Percentiles rank a stretch among this genome's conserved stretches.
phyloP scores from a whole-genome alignment of 1,140 invertebrate genomes.

The Teleogryllus occipitalis region DNA sequence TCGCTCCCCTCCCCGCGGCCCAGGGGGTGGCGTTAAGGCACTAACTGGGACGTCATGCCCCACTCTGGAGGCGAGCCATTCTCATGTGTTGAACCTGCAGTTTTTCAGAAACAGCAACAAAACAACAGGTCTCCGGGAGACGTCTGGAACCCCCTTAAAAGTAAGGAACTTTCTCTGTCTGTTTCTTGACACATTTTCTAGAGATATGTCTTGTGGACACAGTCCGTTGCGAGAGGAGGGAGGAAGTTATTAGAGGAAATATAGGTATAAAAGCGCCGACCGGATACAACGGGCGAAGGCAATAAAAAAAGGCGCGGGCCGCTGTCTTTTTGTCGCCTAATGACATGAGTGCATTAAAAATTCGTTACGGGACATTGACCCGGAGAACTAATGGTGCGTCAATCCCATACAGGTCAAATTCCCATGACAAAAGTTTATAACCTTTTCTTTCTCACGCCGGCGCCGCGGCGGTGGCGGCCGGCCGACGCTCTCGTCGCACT shows the following conservation, averaged over 20 bases:
- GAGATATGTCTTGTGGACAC: no score
- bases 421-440: not conserved
- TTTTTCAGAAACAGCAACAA: constrained; percentile 1
- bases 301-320: not conserved
- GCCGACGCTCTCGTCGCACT: not conserved
- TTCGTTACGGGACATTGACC: constrained; percentile 13
- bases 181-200: not conserved
- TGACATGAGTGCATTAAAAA: constrained; percentile 8
- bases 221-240: not conserved
- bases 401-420: constrained; percentile 8
- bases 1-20: no score
- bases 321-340: not conserved
- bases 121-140: not conserved
- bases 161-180: not conserved
- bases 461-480: no score
- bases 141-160: not conserved
- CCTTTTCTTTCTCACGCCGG: not conserved
- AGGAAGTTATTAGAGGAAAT: not conserved
- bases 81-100: not conserved
- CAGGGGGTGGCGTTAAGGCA: not conserved
- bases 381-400: not conserved
- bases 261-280: not conserved
- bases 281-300: not conserved
- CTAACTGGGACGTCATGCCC: not conserved
- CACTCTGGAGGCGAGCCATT: not conserved